phyloP scores from a whole-genome alignment of 2,113 vertebrate genomes.

The Xyrauchen texanus region DNA sequence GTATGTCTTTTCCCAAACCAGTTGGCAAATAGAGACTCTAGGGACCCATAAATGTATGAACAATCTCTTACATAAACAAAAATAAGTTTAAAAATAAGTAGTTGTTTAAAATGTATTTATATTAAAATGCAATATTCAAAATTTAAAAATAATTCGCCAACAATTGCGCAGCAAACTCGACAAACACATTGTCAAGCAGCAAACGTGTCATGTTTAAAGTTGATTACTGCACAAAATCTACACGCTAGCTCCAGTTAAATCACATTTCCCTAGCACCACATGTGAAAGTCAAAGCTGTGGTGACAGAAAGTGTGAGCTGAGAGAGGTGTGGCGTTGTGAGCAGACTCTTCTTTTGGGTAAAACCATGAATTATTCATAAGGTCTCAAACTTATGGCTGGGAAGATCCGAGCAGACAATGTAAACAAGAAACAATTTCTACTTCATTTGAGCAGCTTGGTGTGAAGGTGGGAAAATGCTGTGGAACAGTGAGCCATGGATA shows the following conservation, averaged over 20 bases:
- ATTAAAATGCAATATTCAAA: too few relatives aligned
- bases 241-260: neutral
- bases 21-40: too few relatives aligned
- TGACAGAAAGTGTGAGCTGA: slow-evolving; percentile 17
- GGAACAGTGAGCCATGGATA: slow-evolving; percentile 66
- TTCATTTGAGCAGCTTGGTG: slow-evolving; percentile 63
- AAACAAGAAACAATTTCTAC: slow-evolving; percentile 69
- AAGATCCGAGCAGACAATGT: slow-evolving; percentile 62
- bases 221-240: slow-evolving; percentile 16
- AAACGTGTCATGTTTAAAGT: slow-evolving; percentile 17
- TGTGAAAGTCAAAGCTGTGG: neutral
- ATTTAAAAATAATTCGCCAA: slow-evolving; percentile 54
- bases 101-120: neutral
- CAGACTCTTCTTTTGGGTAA: slow-evolving; percentile 37
- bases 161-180: slow-evolving; percentile 37
- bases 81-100: neutral
- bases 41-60: neutral
- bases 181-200: neutral
- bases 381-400: slow-evolving; percentile 62
- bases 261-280: neutral
- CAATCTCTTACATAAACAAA: neutral
- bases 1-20: too few relatives aligned
- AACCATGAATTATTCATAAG: slow-evolving; percentile 69
- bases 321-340: slow-evolving; percentile 5
- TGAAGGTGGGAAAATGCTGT: slow-evolving; percentile 38